Percentiles rank a stretch among this genome's conserved stretches.
Evolutionary conservation across 2,888 invertebrate genomes (phyloP).

Genomic region (Mythimna albipuncta): DNA sequence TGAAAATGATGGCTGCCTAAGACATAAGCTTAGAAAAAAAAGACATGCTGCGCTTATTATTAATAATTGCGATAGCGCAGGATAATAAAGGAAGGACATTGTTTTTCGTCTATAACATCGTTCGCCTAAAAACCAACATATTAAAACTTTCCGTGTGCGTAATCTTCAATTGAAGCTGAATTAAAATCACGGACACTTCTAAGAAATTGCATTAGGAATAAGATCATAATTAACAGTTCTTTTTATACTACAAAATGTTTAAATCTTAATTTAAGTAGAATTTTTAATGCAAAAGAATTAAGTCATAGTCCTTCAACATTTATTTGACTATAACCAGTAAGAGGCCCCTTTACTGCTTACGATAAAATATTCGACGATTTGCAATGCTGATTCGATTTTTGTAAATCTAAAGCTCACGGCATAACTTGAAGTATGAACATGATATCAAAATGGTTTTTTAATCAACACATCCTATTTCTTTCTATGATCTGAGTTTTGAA

Average conservation of each 20-base stretch:
- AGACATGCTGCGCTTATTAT: background rate
- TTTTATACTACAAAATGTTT: too few species aligned
- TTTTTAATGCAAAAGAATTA: background rate
- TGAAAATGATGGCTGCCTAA: too few species aligned
- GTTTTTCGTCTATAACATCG: too few species aligned
- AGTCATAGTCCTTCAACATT: background rate
- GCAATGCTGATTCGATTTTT: background rate
- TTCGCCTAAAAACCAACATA: too few species aligned
- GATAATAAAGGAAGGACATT: too few species aligned
- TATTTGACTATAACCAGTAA: background rate
- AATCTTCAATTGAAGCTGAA: too few species aligned
- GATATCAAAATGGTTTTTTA: background rate
- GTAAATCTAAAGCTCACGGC: background rate
- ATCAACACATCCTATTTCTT: background rate
- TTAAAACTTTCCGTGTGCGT: too few species aligned
- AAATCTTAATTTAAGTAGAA: background rate
- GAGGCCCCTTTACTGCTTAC: too few species aligned
- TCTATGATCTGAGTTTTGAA: constrained; percentile 4
- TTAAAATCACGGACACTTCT: too few species aligned
- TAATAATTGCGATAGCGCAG: background rate
- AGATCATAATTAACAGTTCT: background rate
- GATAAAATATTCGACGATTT: background rate
- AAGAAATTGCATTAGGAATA: background rate
- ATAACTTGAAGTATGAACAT: background rate
- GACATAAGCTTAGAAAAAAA: background rate